Evolutionary conservation across 2,888 invertebrate species (phyloP), one percentile per base, ranked within the genome.

Genomic region (Scelioninae gen. 1): DNA sequence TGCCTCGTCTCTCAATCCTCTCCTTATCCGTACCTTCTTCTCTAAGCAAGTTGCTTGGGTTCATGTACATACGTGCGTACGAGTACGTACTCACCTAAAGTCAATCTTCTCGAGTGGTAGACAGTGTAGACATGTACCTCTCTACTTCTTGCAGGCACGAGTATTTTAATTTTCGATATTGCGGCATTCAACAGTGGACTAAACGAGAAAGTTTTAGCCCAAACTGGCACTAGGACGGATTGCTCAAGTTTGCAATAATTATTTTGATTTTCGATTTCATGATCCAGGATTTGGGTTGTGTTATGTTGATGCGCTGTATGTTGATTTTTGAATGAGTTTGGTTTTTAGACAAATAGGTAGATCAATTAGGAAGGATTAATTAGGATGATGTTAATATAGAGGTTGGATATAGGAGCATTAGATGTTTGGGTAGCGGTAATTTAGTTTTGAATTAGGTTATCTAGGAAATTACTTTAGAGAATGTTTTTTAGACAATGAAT

Each of bases 41-140:
- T 49, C 82, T 34, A 8, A 38, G 43, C 55, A 29, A 51, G 68
- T 76, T 60, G 49, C 81, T 43, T 56, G 40, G 56, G 60, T 51
- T 34, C 71, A 29, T 71, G 63, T 53, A 81, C 65, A 56, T 78
- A 69, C 58, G 68, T 58, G 68, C 72, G 68, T 47, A 78, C 76
- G 7, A 56, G 66, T 71, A 51, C 72, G 49, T 82, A 80, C 81
- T 76, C 79, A 74, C 53, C 82, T 60, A 81, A 83, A 85, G 80
- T 82, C 81, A 85, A 84, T 83, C 82, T 72, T 74, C 80, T 76
- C 80, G 83, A 82, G 66, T 82, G 79, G 78, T 60, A 83, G 78
- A 75, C 79, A 65, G 75, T 71, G 69, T 63, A 72, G 79, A 65
- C 83, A 74, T 51, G 38, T 43, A 68, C 78, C 69, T 55, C 55